Evolutionary conservation across 1,140 invertebrate species (phyloP).

Genomic region (Halotydeus destructor): DNA sequence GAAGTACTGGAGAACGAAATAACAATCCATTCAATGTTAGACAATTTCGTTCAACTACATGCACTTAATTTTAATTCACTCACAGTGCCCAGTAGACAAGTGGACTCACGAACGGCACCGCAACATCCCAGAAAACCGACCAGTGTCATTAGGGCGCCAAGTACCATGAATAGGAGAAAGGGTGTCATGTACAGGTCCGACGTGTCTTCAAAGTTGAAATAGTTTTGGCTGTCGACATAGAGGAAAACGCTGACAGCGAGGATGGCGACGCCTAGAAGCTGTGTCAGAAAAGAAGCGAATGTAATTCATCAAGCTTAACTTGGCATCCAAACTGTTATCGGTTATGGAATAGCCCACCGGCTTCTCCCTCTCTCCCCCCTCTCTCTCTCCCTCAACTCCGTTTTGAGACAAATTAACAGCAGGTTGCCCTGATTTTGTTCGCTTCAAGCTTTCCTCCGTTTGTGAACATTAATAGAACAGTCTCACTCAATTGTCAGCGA

Average conservation of each 20-base stretch:
- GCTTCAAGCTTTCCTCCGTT: too few relatives aligned
- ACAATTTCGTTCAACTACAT: background rate
- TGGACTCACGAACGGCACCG: constrained; percentile 62
- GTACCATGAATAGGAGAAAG: constrained; percentile 48
- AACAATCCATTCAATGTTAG: background rate
- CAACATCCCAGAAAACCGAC: constrained; percentile 77
- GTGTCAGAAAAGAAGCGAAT: constrained; percentile 27
- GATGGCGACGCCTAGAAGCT: constrained; percentile 47
- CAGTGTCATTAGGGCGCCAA: constrained; percentile 51
- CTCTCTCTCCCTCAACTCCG: background rate
- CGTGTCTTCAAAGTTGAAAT: constrained; percentile 42
- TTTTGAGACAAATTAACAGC: too few relatives aligned
- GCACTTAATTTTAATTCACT: constrained; percentile 19
- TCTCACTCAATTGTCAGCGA: too few relatives aligned
- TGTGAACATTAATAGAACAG: too few relatives aligned
- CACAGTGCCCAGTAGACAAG: constrained; percentile 61
- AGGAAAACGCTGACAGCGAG: constrained; percentile 48
- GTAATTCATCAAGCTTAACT: constrained; percentile 8
- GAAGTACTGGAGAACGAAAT: constrained; percentile 9
- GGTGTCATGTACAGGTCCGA: constrained; percentile 44
- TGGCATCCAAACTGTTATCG: background rate
- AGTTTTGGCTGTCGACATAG: constrained; percentile 46
- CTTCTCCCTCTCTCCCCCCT: background rate
- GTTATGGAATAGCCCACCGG: background rate
- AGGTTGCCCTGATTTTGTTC: too few relatives aligned